These are phyloP conservation scores for Selenia dentaria DNA, from an alignment of 2,888 invertebrate genomes.

Conservation along the genomic window DNA sequence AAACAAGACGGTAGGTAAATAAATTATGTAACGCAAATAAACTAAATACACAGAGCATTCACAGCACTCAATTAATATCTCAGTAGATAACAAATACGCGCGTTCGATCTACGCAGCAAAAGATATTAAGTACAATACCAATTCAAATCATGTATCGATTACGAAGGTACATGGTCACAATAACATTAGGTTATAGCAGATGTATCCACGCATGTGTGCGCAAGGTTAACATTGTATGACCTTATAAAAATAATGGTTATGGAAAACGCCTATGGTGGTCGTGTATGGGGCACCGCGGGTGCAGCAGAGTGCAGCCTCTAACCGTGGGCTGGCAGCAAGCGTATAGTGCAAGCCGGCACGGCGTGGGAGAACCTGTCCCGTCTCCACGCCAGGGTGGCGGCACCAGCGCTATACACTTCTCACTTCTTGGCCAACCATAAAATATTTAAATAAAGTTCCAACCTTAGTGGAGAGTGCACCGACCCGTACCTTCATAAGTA, in stretches of 20 bases:
- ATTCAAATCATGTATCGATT: constrained; percentile 12
- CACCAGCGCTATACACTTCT: constrained; percentile 13
- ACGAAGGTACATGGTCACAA: constrained; percentile 11
- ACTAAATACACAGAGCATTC: constrained; percentile 3
- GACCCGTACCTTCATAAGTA: constrained; percentile 1
- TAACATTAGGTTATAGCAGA: constrained; percentile 4
- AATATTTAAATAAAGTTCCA: constrained; percentile 20
- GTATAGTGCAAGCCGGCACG: constrained; percentile 2
- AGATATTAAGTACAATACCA: constrained; percentile 1
- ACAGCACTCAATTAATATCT: constrained; percentile 6
- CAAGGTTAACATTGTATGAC: constrained; percentile 10
- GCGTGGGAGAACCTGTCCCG: constrained; percentile 57
- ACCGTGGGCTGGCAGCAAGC: constrained; percentile 24
- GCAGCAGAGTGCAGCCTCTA: constrained; percentile 23
- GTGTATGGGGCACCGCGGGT: constrained; percentile 33
- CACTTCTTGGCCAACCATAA: constrained; percentile 36
- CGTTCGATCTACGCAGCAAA: constrained; percentile 1
- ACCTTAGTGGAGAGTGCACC: constrained; percentile 1
- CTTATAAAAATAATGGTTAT: constrained; percentile 13
- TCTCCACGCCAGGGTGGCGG: constrained; percentile 29
- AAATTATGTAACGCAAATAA: constrained; percentile 18
- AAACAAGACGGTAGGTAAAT: constrained; percentile 10
- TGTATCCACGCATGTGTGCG: constrained; percentile 1
- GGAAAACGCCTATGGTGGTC: constrained; percentile 18
- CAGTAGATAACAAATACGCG: constrained; percentile 1